phyloP scores from a whole-genome alignment of 2,888 invertebrate species.

The Hanleya hanleyi region DNA sequence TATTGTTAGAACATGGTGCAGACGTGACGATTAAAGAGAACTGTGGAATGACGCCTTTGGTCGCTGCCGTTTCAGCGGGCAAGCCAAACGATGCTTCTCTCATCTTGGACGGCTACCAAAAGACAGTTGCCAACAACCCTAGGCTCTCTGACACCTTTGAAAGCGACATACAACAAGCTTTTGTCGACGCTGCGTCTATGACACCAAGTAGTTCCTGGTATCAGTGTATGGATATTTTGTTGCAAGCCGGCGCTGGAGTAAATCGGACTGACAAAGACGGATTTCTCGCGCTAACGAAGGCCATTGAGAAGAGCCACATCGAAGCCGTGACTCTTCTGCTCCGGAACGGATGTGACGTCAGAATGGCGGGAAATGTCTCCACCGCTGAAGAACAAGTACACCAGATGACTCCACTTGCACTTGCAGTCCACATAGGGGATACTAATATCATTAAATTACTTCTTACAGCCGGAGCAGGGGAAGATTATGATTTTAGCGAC shows the following conservation, averaged over 20 bases:
- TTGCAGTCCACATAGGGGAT: not conserved
- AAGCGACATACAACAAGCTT: not conserved
- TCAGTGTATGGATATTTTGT: not conserved
- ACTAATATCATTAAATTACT: not conserved
- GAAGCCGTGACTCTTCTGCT: not conserved
- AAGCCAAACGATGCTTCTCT: not conserved
- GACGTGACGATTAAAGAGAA: not conserved
- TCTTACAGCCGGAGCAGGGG: not conserved
- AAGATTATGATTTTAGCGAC: not conserved
- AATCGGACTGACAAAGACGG: not conserved
- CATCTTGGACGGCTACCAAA: not conserved
- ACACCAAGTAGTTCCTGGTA: not conserved
- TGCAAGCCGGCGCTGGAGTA: not conserved
- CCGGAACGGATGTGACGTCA: constrained; percentile 6
- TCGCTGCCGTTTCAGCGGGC: not conserved
- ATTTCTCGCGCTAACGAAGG: not conserved
- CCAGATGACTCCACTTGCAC: not conserved
- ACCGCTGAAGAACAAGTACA: not conserved
- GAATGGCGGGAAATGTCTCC: not conserved
- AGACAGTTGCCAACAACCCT: not conserved
- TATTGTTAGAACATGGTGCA: not conserved
- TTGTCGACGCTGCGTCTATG: not conserved
- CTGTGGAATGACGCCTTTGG: not conserved
- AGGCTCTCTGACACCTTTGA: not conserved
- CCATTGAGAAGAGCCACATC: not conserved